These are phyloP conservation scores for Piezodorus guildinii DNA, from an alignment of 1,140 invertebrate species.

Conservation along the genomic window DNA sequence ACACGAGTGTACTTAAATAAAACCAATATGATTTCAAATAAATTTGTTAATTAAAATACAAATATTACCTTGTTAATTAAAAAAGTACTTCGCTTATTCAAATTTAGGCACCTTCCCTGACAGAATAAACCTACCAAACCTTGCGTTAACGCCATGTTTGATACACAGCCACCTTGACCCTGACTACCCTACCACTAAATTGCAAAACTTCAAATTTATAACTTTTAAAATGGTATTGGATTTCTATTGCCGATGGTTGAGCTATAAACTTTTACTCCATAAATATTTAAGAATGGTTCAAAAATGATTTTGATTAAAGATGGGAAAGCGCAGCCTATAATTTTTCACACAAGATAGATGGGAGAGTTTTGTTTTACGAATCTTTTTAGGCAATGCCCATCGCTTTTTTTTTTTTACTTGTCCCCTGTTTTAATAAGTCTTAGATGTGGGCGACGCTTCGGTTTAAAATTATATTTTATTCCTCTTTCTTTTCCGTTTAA, in stretches of 20 bases:
- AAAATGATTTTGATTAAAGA: not conserved
- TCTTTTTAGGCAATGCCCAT: slow-evolving; percentile 15
- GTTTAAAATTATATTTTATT: not conserved
- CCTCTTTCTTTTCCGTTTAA: not conserved
- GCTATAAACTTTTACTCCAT: not conserved
- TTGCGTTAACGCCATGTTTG: slow-evolving; percentile 1
- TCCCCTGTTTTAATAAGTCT: slow-evolving; percentile 15
- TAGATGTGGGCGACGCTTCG: slow-evolving; percentile 13
- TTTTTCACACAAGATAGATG: slow-evolving; percentile 12
- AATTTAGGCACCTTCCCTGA: no score
- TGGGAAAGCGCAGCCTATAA: not conserved
- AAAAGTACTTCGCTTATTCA: no score
- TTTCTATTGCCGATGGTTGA: no score
- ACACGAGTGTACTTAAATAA: no score
- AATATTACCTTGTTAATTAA: no score
- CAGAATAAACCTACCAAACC: no score
- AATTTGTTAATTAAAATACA: no score
- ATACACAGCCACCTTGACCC: slow-evolving; percentile 13
- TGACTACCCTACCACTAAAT: slow-evolving; percentile 3
- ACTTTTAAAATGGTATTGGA: not conserved
- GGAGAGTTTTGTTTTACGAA: slow-evolving; percentile 12
- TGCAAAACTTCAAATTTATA: slow-evolving; percentile 1
- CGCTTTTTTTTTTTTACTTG: slow-evolving; percentile 11
- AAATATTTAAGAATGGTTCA: not conserved
- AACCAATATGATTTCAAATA: no score